Conservation (phyloP, 1,140 invertebrate species). For the Microplitis demolitor region DNA sequence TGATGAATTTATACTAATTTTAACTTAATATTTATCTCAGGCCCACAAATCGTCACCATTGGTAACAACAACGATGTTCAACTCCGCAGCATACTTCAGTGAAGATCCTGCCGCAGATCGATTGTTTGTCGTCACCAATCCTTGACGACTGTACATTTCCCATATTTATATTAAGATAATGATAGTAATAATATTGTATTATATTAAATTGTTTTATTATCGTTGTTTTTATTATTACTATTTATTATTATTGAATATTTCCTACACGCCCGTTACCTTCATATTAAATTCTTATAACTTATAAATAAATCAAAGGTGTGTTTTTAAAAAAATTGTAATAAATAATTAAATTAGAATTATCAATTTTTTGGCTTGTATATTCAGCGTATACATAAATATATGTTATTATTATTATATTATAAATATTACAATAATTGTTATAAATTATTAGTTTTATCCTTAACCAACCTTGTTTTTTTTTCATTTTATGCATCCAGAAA, state of each 20-base stretch:
- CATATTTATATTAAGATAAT: conserved; percentile 33
- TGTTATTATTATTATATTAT: conserved; percentile 27
- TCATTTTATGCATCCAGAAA: background rate
- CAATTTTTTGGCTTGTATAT: conserved; percentile 54
- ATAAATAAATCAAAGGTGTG: conserved; percentile 17
- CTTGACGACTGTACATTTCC: conserved; percentile 58
- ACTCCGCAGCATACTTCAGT: conserved; percentile 57
- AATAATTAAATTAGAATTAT: conserved; percentile 36
- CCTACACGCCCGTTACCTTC: no score
- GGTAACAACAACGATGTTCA: conserved; percentile 52
- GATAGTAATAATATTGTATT: conserved; percentile 49
- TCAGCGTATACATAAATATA: conserved; percentile 49
- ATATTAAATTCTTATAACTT: background rate
- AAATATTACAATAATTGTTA: background rate
- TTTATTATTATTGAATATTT: conserved; percentile 3
- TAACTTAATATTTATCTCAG: background rate
- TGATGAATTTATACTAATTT: background rate
- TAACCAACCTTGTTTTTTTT: background rate
- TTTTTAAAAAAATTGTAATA: conserved; percentile 22
- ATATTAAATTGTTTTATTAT: conserved; percentile 37
- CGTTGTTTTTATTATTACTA: conserved; percentile 33
- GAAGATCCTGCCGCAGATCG: conserved; percentile 58
- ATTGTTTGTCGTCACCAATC: conserved; percentile 57
- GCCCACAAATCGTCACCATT: background rate
- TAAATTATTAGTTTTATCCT: background rate